These are phyloP conservation scores for Nannoperca obscura DNA, from an alignment of 2,797 vertebrate genomes.

Conservation along the genomic window DNA sequence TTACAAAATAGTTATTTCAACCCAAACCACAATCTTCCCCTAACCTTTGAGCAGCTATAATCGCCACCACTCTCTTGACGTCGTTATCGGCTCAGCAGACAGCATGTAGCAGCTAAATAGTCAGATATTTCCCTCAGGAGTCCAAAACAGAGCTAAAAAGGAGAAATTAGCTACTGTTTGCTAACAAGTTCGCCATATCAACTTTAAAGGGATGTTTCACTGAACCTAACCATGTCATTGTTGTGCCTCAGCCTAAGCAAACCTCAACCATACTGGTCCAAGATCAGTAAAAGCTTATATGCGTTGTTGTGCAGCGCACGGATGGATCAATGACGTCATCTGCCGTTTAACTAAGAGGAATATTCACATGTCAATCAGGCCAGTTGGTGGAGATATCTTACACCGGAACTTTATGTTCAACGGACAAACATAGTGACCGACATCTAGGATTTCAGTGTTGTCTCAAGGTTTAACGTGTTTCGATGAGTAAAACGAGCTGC, in stretches of 20 bases:
- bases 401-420: not conserved
- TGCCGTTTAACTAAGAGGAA: not conserved
- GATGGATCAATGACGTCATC: not conserved
- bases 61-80: not conserved
- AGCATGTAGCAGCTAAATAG: not conserved
- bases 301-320: too few relatives aligned
- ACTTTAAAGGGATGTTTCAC: not conserved
- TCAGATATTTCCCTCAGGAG: too few relatives aligned
- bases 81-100: too few relatives aligned
- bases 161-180: not conserved
- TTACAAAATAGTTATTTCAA: not conserved
- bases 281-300: not conserved
- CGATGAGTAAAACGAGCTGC: constrained; percentile 24
- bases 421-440: not conserved
- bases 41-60: not conserved
- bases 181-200: too few relatives aligned
- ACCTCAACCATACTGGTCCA: not conserved
- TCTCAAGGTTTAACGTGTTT: constrained; percentile 11
- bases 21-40: not conserved
- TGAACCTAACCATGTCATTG: not conserved
- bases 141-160: not conserved
- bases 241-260: not conserved
- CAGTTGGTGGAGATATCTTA: not conserved
- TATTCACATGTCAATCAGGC: not conserved
- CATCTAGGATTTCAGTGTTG: constrained; percentile 1